Conservation (phyloP, 1,140 invertebrate genomes). For the Lasioglossum albipes region DNA sequence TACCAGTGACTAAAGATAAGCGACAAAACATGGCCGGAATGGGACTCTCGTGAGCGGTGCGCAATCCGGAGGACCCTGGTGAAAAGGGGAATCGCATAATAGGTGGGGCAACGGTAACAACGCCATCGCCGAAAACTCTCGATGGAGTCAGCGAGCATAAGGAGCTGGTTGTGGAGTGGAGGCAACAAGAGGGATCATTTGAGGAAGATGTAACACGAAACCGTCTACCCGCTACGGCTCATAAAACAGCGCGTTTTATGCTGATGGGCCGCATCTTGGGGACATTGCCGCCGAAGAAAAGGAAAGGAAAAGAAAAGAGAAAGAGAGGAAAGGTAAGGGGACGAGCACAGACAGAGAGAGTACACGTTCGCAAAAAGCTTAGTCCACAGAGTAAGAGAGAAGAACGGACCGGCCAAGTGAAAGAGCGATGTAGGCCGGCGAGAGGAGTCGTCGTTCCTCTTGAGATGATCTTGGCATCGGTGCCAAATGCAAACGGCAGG, state of each 20-base stretch:
- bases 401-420: conserved; percentile 29
- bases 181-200: conserved; percentile 61
- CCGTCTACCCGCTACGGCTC: conserved; percentile 74
- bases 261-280: conserved; percentile 70
- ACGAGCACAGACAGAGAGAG: not conserved
- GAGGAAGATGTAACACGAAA: conserved; percentile 74
- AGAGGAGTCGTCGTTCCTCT: conserved; percentile 34
- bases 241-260: conserved; percentile 78
- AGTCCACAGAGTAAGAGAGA: not conserved
- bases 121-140: conserved; percentile 36
- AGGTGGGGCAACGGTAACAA: conserved; percentile 5
- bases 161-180: conserved; percentile 47
- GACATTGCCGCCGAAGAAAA: conserved; percentile 71
- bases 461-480: conserved; percentile 56
- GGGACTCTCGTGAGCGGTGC: not conserved
- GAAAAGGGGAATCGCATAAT: conserved; percentile 19
- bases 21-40: not conserved
- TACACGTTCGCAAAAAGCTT: too few relatives aligned
- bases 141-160: conserved; percentile 23
- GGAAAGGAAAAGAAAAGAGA: conserved; percentile 21
- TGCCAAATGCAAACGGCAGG: conserved; percentile 60
- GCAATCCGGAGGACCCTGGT: not conserved
- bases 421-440: conserved; percentile 36
- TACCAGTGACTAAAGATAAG: conserved; percentile 4
- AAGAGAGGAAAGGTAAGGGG: conserved; percentile 12